Percentiles rank a stretch among this genome's conserved stretches.
phyloP scores from a whole-genome alignment of 2,113 vertebrate species.

The Misgurnus mizolepis region DNA sequence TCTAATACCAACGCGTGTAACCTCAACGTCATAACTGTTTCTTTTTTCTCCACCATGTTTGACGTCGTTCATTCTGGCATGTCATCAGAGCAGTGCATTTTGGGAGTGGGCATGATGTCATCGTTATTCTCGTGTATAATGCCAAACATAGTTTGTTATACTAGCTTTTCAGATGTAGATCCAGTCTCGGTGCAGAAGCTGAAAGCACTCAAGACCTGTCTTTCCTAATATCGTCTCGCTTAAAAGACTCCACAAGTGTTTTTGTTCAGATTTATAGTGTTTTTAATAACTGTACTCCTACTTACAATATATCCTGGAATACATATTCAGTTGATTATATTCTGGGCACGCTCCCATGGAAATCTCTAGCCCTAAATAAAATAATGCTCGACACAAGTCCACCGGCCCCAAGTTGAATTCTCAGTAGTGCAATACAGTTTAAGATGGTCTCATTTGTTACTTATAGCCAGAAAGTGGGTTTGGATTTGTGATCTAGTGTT shows the following conservation, averaged over 20 bases:
- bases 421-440: background rate
- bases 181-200: background rate
- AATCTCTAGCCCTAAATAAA: background rate
- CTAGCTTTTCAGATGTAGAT: background rate
- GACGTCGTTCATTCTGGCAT: constrained; percentile 53
- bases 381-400: background rate
- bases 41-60: background rate
- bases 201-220: background rate
- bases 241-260: constrained; percentile 2
- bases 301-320: background rate
- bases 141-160: background rate
- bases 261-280: background rate
- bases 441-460: constrained; percentile 1
- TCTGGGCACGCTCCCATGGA: constrained; percentile 7
- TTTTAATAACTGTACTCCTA: background rate
- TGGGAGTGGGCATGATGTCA: constrained; percentile 16
- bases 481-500: constrained; percentile 8
- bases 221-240: background rate
- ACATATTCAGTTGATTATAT: background rate
- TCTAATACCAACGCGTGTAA: constrained; percentile 58
- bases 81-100: constrained; percentile 10
- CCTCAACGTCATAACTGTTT: constrained; percentile 39
- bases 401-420: constrained; percentile 12
- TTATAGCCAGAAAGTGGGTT: background rate
- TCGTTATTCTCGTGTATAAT: background rate